phyloP scores from a whole-genome alignment of 2,797 vertebrate species.

The Myotis daubentonii region DNA sequence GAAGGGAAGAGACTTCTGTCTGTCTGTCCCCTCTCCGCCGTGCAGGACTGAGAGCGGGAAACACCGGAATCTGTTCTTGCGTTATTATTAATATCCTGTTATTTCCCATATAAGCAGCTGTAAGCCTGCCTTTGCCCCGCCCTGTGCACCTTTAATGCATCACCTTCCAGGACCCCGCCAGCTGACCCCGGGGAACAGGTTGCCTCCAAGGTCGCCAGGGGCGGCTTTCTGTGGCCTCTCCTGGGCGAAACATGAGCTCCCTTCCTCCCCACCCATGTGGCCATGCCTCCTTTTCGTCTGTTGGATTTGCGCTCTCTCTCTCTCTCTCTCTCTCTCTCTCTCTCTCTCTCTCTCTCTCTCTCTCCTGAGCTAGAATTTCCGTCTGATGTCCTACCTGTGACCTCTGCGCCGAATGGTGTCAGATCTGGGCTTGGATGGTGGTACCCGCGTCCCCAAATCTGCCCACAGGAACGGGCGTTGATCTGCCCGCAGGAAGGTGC shows the following conservation, averaged over 20 bases:
- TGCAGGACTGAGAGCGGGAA: too few species aligned
- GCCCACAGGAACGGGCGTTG: not conserved
- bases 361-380: not conserved
- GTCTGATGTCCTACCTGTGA: not conserved
- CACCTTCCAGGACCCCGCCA: not conserved
- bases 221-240: not conserved
- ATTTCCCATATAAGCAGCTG: too few species aligned
- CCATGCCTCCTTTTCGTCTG: not conserved
- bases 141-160: too few species aligned
- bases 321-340: not conserved
- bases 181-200: not conserved
- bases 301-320: not conserved
- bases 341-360: not conserved
- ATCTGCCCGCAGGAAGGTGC: not conserved
- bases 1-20: not conserved
- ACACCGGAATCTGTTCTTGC: too few species aligned
- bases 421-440: not conserved
- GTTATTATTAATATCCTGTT: too few species aligned
- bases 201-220: not conserved
- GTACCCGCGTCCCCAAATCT: not conserved
- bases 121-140: too few species aligned
- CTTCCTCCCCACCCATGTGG: too few species aligned
- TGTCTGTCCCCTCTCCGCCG: not conserved
- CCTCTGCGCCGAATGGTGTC: not conserved
- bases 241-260: not conserved